Evolutionary conservation across 2,113 vertebrate genomes (phyloP), one percentile per base, ranked within the genome.

Genomic region (Empidonax alnorum): DNA sequence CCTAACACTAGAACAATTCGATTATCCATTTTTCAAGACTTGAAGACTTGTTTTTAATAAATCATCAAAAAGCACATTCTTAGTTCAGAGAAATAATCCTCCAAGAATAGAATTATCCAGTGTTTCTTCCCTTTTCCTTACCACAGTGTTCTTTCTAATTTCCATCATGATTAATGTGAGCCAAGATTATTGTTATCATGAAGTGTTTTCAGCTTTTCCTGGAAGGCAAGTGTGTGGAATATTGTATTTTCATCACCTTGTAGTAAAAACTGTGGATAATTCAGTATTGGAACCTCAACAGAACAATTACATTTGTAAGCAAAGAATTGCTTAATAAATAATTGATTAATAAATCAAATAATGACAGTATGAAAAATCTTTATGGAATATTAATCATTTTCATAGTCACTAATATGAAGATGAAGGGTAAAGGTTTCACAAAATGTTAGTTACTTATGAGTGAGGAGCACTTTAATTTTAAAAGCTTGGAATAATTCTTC

Each of bases 141-240:
- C 58, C 30, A 91, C 13, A 47, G 19, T 76, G 72, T 30, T 82
- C 20, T 62, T 74, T 68, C 82, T 93, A 47, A 89, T 92, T 86
- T 79, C 53, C 33, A 83, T 56, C 30, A 28, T 24, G 9, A 69
- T 87, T 92, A 82, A 89, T 82, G 42, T 14, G 7, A 95, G 13
- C 2, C 28, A 73, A 66, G 35, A 72, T 94, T 93, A 90, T 86
- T 79, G 50, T 73, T 46, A 72, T 81, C 44, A 12, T 53, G 75
- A 93, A 93, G 23, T 76, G 73, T 95, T 74, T 62, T 66, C 79
- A 95, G 41, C 22, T 41, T 69, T 95, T 95, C 81, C 77, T 96
- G 78, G 58, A 62, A 95, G 76, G 66, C 27, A 73, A 92, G 50
- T 46, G 31, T 50, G 53, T 52, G 35, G 47, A 83, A 62, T 96